Evolutionary conservation across 2,797 vertebrate genomes (phyloP).

Genomic region (Aldrovandia affinis): DNA sequence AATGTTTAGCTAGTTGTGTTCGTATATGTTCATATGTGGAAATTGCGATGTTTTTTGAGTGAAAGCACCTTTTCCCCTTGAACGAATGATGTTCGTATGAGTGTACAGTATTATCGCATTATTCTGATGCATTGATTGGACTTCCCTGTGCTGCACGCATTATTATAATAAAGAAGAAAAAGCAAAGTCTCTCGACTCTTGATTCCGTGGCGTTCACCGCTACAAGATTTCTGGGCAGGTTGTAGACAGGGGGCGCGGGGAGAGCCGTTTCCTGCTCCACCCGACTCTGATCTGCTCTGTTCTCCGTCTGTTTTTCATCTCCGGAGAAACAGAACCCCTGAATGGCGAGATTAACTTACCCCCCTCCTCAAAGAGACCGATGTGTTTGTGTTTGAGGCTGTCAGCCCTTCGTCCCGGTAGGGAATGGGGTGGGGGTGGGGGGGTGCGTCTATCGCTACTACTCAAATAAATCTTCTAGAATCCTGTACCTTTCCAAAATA

Average conservation of each 20-base stretch:
- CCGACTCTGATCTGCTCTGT: background rate
- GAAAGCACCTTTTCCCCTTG: too few relatives aligned
- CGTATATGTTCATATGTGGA: too few relatives aligned
- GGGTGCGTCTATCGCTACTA: background rate
- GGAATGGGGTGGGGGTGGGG: background rate
- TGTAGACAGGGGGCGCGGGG: background rate
- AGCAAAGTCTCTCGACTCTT: too few relatives aligned
- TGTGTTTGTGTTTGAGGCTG: background rate
- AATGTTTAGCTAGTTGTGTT: too few relatives aligned
- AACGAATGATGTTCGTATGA: too few relatives aligned
- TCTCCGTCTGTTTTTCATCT: slow-evolving; percentile 6
- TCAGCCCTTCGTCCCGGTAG: background rate
- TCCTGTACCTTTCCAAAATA: background rate
- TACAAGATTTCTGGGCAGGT: background rate
- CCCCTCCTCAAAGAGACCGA: background rate
- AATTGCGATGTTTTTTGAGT: too few relatives aligned
- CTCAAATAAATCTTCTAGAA: background rate
- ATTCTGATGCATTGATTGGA: too few relatives aligned
- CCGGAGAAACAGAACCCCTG: background rate
- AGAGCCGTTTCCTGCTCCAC: background rate
- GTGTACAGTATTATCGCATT: too few relatives aligned
- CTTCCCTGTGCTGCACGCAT: background rate
- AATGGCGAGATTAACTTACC: background rate
- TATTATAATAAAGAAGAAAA: too few relatives aligned
- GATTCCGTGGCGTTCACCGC: too few relatives aligned